Conservation (phyloP, 2,797 vertebrate species). For the Microtus californicus region DNA sequence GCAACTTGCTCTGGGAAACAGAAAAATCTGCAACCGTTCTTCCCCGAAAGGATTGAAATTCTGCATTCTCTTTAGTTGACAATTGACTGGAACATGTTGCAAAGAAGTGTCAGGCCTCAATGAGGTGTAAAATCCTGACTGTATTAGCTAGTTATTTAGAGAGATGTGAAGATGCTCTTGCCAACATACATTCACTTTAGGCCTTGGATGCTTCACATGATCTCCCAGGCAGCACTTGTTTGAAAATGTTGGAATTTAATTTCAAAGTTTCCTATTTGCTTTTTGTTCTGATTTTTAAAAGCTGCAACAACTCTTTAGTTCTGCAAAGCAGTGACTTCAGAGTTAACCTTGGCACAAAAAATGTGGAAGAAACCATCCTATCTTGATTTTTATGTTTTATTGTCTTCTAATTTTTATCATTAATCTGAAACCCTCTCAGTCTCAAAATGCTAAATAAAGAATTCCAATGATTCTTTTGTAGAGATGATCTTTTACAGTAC, state of each 20-base stretch:
- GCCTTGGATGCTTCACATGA: conserved; percentile 70
- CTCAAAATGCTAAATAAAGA: conserved; percentile 43
- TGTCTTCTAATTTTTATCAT: conserved; percentile 56
- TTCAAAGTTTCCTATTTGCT: conserved; percentile 70
- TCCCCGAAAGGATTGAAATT: conserved; percentile 71
- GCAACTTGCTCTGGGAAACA: conserved; percentile 47
- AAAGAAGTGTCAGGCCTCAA: conserved; percentile 78
- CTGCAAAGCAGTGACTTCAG: conserved; percentile 48
- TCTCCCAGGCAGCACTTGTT: conserved; percentile 76
- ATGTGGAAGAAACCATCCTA: conserved; percentile 18
- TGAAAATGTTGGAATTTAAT: conserved; percentile 79
- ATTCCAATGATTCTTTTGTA: conserved; percentile 39
- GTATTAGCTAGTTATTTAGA: conserved; percentile 83
- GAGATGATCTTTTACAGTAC: conserved; percentile 4
- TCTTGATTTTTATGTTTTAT: neutral
- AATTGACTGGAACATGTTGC: conserved; percentile 82
- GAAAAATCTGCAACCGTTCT: conserved; percentile 38
- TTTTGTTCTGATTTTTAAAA: conserved; percentile 71
- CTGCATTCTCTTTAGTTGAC: conserved; percentile 79
- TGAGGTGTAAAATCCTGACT: conserved; percentile 83
- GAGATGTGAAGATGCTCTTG: conserved; percentile 80
- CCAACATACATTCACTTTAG: conserved; percentile 81
- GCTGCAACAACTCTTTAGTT: conserved; percentile 44
- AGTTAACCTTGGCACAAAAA: conserved; percentile 51
- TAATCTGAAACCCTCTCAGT: conserved; percentile 52